A percentile compares a stretch with the other conserved stretches of the same genome.
Conservation (phyloP, 2,888 invertebrate genomes). For the Lissocephala sabroskyi region DNA sequence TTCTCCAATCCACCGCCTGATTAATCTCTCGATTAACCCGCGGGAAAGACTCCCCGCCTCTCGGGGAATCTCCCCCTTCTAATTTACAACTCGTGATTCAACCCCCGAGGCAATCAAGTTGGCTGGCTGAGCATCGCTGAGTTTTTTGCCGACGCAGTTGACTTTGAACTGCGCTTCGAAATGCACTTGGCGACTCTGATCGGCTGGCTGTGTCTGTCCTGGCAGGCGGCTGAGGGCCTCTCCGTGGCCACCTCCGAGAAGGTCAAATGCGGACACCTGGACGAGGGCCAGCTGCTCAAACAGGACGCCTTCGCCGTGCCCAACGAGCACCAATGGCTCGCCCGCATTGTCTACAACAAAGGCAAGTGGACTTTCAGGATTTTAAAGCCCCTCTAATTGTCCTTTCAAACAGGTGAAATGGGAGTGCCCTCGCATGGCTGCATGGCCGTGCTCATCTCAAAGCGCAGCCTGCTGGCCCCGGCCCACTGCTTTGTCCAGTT, state of each 20-base stretch:
- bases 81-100: no score
- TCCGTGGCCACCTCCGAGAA: no score
- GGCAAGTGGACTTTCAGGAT: slow-evolving; percentile 19
- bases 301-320: slow-evolving; percentile 24
- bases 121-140: no score
- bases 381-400: background rate
- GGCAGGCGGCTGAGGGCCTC: slow-evolving; percentile 8
- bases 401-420: background rate
- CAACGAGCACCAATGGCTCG: slow-evolving; percentile 47
- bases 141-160: no score
- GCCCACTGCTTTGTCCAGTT: slow-evolving; percentile 44
- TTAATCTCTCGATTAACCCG: no score
- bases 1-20: no score
- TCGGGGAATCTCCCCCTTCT: no score
- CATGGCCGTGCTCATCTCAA: slow-evolving; percentile 40
- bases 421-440: slow-evolving; percentile 15
- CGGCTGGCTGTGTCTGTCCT: slow-evolving; percentile 7
- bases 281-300: slow-evolving; percentile 21
- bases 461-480: slow-evolving; percentile 37
- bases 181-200: slow-evolving; percentile 25
- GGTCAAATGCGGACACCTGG: slow-evolving; percentile 23
- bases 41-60: no score
- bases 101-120: no score
- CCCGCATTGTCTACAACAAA: slow-evolving; percentile 28
- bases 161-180: slow-evolving; percentile 19